Percentiles rank a stretch among this genome's conserved stretches.
These are phyloP conservation scores for Acleris cristana DNA, from an alignment of 2,888 invertebrate genomes.

Conservation along the genomic window DNA sequence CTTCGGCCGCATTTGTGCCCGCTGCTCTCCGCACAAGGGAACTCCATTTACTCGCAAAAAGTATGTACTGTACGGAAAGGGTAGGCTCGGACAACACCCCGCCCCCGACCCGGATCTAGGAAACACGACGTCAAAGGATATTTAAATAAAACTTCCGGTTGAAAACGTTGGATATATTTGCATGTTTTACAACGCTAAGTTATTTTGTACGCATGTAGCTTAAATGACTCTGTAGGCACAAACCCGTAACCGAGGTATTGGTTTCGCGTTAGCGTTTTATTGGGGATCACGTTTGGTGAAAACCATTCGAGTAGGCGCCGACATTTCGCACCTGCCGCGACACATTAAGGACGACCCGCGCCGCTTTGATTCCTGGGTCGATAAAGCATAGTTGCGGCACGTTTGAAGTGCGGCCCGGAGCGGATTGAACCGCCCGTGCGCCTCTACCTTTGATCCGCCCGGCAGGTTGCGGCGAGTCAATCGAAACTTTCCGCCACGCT, in stretches of 20 bases:
- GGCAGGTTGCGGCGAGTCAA: conserved; percentile 38
- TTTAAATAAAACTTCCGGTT: conserved; percentile 29
- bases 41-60: conserved; percentile 76
- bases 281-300: not conserved
- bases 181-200: conserved; percentile 7
- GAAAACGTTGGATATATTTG: conserved; percentile 16
- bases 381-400: conserved; percentile 33
- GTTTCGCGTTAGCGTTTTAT: too few relatives aligned
- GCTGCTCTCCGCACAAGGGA: conserved; percentile 65
- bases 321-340: conserved; percentile 28
- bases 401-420: conserved; percentile 28
- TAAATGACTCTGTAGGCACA: too few relatives aligned
- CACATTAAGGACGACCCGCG: conserved; percentile 24
- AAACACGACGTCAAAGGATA: conserved; percentile 34
- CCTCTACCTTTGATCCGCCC: conserved; percentile 40
- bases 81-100: conserved; percentile 46
- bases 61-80: conserved; percentile 60
- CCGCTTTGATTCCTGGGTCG: conserved; percentile 32
- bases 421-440: conserved; percentile 35
- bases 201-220: too few relatives aligned
- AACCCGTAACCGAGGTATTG: too few relatives aligned
- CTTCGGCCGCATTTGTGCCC: conserved; percentile 67
- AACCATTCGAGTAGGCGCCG: not conserved
- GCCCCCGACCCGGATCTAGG: conserved; percentile 37
- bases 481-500: conserved; percentile 32